phyloP scores from a whole-genome alignment of 2,797 vertebrate genomes.

The Potorous gilbertii region DNA sequence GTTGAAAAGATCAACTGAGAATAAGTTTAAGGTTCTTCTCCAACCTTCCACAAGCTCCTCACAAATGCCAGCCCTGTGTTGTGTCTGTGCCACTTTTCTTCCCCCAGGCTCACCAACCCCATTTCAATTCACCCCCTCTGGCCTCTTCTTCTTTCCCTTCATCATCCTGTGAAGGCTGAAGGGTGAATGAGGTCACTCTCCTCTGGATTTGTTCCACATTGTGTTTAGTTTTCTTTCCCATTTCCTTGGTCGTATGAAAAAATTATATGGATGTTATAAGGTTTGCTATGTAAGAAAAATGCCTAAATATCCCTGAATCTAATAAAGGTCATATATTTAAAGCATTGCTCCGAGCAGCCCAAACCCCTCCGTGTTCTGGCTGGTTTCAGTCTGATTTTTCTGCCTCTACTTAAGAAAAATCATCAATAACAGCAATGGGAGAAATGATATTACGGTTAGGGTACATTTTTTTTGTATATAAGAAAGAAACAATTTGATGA shows the following conservation, averaged over 20 bases:
- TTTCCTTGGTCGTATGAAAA: slow-evolving; percentile 21
- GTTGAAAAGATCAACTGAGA: neutral
- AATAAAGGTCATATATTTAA: neutral
- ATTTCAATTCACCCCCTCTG: neutral
- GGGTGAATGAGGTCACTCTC: neutral
- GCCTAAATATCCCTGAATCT: neutral
- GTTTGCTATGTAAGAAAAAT: neutral
- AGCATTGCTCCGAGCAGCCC: slow-evolving; percentile 20
- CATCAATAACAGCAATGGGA: neutral
- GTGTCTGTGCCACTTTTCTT: neutral
- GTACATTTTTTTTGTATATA: neutral
- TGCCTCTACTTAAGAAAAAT: slow-evolving; percentile 11
- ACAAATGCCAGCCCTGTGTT: neutral
- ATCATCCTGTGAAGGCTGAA: neutral
- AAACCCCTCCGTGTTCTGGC: neutral
- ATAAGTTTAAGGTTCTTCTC: neutral
- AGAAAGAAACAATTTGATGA: slow-evolving; percentile 26
- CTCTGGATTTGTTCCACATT: neutral
- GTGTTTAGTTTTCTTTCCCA: neutral
- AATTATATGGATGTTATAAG: neutral
- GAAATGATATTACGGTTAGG: neutral
- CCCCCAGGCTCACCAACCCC: neutral
- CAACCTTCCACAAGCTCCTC: neutral
- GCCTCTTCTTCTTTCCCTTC: neutral
- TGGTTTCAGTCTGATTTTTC: neutral